Evolutionary conservation across 2,888 invertebrate genomes (phyloP), one percentile per base, ranked within the genome.

Genomic region (Cosmopolites sordidus): DNA sequence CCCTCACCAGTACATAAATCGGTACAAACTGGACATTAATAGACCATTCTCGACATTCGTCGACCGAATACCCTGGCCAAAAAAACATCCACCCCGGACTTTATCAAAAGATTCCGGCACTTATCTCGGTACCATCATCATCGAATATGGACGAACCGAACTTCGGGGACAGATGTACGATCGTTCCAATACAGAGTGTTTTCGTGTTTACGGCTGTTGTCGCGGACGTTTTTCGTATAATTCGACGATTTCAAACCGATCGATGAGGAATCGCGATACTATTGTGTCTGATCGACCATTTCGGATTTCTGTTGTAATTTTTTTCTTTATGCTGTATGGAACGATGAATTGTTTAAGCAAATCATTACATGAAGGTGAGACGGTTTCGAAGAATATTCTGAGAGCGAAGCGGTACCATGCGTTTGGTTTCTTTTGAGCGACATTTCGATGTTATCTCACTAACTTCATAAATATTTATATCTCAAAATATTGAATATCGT

Each of bases 241-340:
- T 67, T 61, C 61, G 63, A 62, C 65, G 63, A 66, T 65, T 64
- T 62, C 59, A 60, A 56, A 55, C 5, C 59, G 66, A 66, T 66
- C 61, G 66, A 67, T 68, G 64, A 65, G 61, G 65, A 63, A 58
- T 17, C 60, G 16, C 53, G 68, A 68, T 67, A 66, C 66, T 64
- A 67, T 68, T 68, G 67, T 68, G 63, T 63, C 60, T 62, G 64
- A 67, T 62, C 59, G 40, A 48, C 5, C 59, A 59, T 60, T 60
- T 62, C 61, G 58, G 53, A 62, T 61, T 62, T 64, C 33, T 42
- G 41, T 14, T 41, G 41, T 22, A 27, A 16, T 47, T 50, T 53
- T 41, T 22, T 22, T 8, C 8, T 22, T 22, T 22, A 5, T 22
- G 22, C 22, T 22, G 22, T 3, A 22, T 8, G 8, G 22, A 8